Conservation (phyloP, 2,113 vertebrate species). For the Oncorhynchus nerka region DNA sequence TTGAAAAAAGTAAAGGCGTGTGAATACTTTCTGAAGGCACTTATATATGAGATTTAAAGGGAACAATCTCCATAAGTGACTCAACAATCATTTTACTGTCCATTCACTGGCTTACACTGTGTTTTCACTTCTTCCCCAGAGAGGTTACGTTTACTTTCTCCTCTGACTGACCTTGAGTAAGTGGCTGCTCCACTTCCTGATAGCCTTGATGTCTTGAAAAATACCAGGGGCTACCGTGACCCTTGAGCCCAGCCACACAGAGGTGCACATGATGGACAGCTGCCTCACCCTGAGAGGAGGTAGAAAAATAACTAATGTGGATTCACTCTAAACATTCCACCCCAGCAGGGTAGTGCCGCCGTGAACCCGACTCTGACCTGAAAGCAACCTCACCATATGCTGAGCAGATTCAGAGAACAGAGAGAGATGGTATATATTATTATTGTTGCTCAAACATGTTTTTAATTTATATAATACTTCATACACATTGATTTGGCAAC, state of each 20-base stretch:
- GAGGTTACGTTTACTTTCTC: background rate
- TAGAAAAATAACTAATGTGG: background rate
- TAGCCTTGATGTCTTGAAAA: slow-evolving; percentile 3
- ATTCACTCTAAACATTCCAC: background rate
- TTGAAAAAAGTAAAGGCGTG: too few species aligned
- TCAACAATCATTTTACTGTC: background rate
- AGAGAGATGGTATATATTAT: too few species aligned
- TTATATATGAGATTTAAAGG: background rate
- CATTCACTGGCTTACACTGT: background rate
- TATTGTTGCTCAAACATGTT: too few species aligned
- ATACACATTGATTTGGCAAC: too few species aligned
- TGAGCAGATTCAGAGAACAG: too few species aligned
- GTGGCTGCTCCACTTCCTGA: background rate
- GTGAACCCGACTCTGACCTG: too few species aligned
- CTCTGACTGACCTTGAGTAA: background rate
- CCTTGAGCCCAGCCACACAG: background rate
- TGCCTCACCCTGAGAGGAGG: background rate
- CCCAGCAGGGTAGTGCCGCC: background rate
- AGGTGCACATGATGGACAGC: background rate
- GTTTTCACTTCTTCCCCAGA: background rate
- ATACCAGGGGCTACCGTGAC: background rate
- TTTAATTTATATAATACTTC: too few species aligned
- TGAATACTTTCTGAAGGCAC: too few species aligned
- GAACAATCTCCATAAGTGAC: background rate
- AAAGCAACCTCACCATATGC: too few species aligned